Conservation (phyloP, 2,888 invertebrate species). For the Chaitophorus viminalis region DNA sequence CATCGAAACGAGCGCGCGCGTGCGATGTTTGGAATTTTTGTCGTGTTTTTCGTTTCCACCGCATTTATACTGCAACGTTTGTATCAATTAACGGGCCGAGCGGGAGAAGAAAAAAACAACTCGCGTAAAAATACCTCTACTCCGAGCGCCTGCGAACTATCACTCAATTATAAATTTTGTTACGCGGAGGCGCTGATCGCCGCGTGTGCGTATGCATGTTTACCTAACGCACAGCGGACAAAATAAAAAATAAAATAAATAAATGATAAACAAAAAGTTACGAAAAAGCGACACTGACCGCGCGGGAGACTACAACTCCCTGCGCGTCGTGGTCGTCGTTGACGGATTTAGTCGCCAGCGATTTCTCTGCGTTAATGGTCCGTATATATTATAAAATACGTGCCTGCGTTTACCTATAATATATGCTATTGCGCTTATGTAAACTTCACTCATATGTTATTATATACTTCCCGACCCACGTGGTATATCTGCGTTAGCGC, state of each 20-base stretch:
- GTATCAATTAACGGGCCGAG: not conserved
- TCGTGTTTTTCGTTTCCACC: not conserved
- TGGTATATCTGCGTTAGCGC: not conserved
- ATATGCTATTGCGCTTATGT: not conserved
- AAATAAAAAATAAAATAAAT: not conserved
- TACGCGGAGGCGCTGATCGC: not conserved
- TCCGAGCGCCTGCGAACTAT: conserved; percentile 2
- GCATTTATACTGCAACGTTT: not conserved
- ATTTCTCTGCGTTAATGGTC: not conserved
- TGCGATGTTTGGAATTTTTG: conserved; percentile 1
- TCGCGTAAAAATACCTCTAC: conserved; percentile 23
- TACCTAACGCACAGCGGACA: no score
- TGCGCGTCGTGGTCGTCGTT: not conserved
- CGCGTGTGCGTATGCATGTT: not conserved
- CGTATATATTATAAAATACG: not conserved
- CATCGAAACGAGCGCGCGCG: not conserved
- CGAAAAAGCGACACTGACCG: not conserved
- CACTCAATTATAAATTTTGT: conserved; percentile 15
- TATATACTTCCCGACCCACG: not conserved
- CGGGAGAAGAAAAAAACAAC: not conserved
- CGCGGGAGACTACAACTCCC: conserved; percentile 36
- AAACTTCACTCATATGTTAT: not conserved
- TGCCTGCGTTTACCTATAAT: not conserved
- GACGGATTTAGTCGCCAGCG: conserved; percentile 39
- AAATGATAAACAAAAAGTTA: not conserved